phyloP scores from a whole-genome alignment of 2,797 vertebrate species.

The Columba guinea region DNA sequence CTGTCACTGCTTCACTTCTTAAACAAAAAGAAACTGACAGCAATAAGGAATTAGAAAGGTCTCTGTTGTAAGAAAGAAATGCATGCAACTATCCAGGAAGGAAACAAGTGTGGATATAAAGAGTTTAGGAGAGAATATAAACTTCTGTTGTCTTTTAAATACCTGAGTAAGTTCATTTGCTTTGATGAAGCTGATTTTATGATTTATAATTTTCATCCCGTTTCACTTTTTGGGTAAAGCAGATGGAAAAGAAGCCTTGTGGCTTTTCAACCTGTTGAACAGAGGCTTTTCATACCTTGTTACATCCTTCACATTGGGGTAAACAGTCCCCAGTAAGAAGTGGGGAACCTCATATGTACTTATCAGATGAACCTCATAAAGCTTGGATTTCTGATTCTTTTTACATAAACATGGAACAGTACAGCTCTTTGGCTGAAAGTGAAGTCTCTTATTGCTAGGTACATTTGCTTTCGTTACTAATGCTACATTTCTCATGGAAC shows the following conservation, averaged over 20 bases:
- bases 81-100: neutral
- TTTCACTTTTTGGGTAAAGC: neutral
- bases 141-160: neutral
- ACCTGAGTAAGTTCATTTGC: neutral
- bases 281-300: neutral
- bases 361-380: neutral
- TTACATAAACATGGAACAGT: neutral
- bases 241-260: neutral
- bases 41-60: neutral
- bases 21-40: slow-evolving; percentile 36
- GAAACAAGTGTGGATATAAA: neutral
- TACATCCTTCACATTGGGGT: neutral
- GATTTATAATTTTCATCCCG: neutral
- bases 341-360: neutral
- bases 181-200: neutral
- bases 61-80: neutral
- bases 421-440: neutral
- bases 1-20: slow-evolving; percentile 1
- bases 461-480: neutral
- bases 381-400: neutral
- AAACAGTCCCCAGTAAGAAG: neutral
- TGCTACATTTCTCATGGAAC: neutral
- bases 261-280: neutral
- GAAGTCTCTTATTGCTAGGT: neutral
- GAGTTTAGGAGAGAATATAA: neutral